Evolutionary conservation across 2,888 invertebrate genomes (phyloP).

Genomic region (Chymomyza fuscimana): DNA sequence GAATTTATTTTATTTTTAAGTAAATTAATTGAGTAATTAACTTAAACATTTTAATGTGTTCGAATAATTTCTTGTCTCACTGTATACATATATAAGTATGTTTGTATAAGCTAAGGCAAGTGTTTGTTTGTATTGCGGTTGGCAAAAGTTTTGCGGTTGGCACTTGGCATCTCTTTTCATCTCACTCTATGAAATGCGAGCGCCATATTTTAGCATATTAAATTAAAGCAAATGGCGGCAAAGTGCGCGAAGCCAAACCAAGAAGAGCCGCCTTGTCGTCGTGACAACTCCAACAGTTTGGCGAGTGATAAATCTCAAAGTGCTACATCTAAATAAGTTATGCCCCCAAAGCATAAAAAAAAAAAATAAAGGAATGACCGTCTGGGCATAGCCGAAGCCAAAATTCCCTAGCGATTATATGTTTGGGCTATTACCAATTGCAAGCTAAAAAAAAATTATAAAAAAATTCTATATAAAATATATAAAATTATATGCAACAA

Average conservation of each 20-base stretch:
- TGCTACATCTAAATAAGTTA: constrained; percentile 69
- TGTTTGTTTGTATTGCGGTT: constrained; percentile 45
- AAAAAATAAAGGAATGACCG: neutral
- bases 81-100: neutral
- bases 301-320: constrained; percentile 67
- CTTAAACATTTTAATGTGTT: no score
- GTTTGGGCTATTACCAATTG: no score
- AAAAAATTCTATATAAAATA: no score
- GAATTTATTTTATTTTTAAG: no score
- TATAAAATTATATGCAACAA: no score
- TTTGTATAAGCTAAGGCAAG: neutral
- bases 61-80: no score
- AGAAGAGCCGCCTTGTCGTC: neutral
- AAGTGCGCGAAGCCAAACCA: constrained; percentile 10
- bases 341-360: constrained; percentile 15
- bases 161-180: constrained; percentile 11
- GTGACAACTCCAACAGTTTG: constrained; percentile 28
- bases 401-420: neutral
- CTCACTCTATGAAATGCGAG: constrained; percentile 51
- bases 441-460: neutral
- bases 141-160: constrained; percentile 57
- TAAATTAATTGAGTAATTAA: no score
- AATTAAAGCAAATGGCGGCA: constrained; percentile 64
- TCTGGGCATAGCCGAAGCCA: neutral
- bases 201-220: constrained; percentile 69